A percentile compares a stretch with the other conserved stretches of the same genome.
Evolutionary conservation across 2,113 vertebrate species (phyloP).

Genomic region (Coregonus clupeaformis): DNA sequence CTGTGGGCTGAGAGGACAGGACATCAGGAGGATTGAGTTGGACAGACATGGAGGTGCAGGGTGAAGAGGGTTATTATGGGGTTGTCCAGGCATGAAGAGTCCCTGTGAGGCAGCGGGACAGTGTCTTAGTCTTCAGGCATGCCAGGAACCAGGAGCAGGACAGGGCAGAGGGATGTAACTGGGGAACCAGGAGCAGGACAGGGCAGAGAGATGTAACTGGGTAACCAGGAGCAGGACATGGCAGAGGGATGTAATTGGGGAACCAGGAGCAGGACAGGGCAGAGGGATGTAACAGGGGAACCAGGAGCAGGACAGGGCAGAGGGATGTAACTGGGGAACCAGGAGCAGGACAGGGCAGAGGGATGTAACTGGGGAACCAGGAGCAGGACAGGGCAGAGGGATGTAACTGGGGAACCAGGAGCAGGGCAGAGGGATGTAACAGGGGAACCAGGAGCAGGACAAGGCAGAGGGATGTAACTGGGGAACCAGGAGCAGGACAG

Average conservation of each 20-base stretch:
- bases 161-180: conserved; percentile 2
- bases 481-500: conserved; percentile 32
- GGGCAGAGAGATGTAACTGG: not conserved
- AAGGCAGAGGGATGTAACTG: not conserved
- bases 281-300: conserved; percentile 1
- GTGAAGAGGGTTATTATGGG: conserved; percentile 40
- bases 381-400: conserved; percentile 19
- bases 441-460: conserved; percentile 35
- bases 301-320: conserved; percentile 28
- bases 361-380: conserved; percentile 20
- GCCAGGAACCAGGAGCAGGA: conserved; percentile 29
- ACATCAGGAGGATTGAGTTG: conserved; percentile 15
- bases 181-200: conserved; percentile 33
- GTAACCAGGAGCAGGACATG: conserved; percentile 33
- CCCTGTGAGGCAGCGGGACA: conserved; percentile 27
- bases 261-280: conserved; percentile 31
- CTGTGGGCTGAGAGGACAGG: not conserved
- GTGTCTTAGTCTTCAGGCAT: conserved; percentile 22
- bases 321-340: conserved; percentile 10
- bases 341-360: conserved; percentile 25
- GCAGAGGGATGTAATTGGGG: not conserved
- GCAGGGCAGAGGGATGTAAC: conserved; percentile 1
- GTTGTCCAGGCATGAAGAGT: conserved; percentile 31
- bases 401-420: conserved; percentile 29
- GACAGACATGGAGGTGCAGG: conserved; percentile 11